Percentiles rank a stretch among this genome's conserved stretches.
Conservation (phyloP, 2,113 vertebrate genomes). For the Salvelinus sp. region DNA sequence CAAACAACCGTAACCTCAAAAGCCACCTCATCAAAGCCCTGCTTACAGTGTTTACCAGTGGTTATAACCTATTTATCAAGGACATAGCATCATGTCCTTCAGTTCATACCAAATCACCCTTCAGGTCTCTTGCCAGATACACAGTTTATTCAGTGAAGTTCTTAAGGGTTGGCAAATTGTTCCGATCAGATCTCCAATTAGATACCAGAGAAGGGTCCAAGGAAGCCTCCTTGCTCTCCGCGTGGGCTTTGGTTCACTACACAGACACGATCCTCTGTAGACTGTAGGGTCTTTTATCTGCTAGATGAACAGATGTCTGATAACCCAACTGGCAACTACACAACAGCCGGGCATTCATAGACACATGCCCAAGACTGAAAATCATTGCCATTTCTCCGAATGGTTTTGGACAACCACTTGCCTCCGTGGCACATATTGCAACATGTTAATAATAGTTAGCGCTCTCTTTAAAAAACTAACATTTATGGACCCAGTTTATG, state of each 20-base stretch:
- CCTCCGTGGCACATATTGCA: not conserved
- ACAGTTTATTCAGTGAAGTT: not conserved
- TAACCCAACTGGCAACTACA: not conserved
- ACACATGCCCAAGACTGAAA: not conserved
- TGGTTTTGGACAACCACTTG: not conserved
- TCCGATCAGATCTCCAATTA: conserved; percentile 6
- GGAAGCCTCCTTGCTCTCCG: not conserved
- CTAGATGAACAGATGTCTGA: not conserved
- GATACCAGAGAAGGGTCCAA: conserved; percentile 6
- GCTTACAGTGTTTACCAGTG: not conserved
- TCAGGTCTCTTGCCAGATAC: not conserved
- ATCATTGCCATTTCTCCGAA: not conserved
- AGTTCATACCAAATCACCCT: not conserved
- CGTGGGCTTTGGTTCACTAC: not conserved
- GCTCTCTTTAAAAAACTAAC: not conserved
- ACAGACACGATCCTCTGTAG: not conserved
- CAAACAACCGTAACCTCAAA: not conserved
- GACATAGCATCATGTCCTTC: not conserved
- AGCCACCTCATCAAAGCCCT: too few species aligned
- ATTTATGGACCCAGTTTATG: not conserved
- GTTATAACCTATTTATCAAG: not conserved
- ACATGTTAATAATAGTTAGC: not conserved
- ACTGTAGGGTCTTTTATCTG: conserved; percentile 2
- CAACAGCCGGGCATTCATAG: not conserved
- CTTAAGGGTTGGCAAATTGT: conserved; percentile 4